These are phyloP conservation scores for Dorcus hopei DNA, from an alignment of 2,888 invertebrate genomes.

Conservation along the genomic window DNA sequence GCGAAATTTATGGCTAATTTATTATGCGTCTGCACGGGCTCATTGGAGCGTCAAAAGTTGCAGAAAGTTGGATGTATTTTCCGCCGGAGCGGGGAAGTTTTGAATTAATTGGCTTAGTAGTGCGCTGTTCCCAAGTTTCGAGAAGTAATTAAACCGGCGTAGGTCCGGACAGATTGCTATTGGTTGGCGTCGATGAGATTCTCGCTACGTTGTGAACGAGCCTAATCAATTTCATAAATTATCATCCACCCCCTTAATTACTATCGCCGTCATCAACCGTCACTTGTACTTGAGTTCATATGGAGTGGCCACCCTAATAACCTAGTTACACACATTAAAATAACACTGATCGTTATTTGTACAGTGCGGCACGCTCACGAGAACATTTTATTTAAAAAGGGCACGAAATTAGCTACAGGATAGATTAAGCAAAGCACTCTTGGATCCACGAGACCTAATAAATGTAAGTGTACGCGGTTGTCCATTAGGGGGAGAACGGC, in stretches of 20 bases:
- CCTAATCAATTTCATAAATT: background rate
- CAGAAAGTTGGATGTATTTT: conserved; percentile 15
- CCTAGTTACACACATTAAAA: no score
- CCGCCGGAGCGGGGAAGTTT: conserved; percentile 13
- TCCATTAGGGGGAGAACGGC: conserved; percentile 9
- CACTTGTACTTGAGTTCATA: no score
- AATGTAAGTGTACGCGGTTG: conserved; percentile 9
- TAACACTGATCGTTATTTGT: background rate
- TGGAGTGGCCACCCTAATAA: no score
- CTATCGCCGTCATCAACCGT: no score
- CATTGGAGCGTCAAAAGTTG: conserved; percentile 14
- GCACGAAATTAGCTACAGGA: conserved; percentile 8
- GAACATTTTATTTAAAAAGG: background rate
- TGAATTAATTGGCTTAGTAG: conserved; percentile 28
- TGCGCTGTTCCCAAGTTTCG: conserved; percentile 24
- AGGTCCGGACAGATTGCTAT: background rate
- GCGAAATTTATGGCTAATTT: conserved; percentile 16
- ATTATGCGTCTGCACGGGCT: conserved; percentile 11
- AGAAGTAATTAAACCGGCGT: conserved; percentile 29
- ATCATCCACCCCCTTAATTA: background rate
- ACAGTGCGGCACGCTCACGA: background rate
- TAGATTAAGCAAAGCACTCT: conserved; percentile 13
- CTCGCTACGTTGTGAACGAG: background rate
- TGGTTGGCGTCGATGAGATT: background rate
- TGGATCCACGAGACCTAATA: conserved; percentile 11